Evolutionary conservation across 1,140 invertebrate genomes (phyloP), one percentile per base, ranked within the genome.

Genomic region (Camponotus vicinus): DNA sequence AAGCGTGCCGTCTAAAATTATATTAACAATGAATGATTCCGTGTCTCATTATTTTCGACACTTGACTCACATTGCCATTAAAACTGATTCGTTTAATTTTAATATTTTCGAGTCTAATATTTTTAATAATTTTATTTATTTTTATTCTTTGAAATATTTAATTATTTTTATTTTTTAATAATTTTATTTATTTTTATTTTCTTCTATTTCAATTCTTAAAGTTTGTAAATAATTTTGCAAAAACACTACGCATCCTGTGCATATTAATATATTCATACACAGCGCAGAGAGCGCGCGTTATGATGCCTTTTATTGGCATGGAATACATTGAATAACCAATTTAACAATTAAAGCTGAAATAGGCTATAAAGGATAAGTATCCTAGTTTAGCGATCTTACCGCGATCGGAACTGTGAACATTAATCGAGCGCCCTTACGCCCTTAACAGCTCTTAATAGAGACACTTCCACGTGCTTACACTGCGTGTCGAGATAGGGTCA

Each of bases 361-460:
- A 55, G 49, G 64, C 77, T 34, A 69, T 42, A 69, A 42, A 37
- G 34, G 42, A 67, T 79, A 80, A 69, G 64, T 52, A 55, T 49
- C 42, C 63, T 52, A 67, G 63, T 69, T 67, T 69, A 55, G 64
- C 15, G 77, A 80, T 69, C 34, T 70, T 69, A 67, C 32, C 34
- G 45, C 45, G 34, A 40, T 70, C 64, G 45, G 32, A 27, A 27
- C 40, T n/a, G 64, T 2, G 21, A 18, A 52, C 69, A 70, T 71
- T 71, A 70, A 73, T 82, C 69, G 67, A 59, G 34, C 37, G 64
- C 69, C 78, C 59, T 85, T 85, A 86, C 63, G 34, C 73, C 55
- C 75, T 67, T 76, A 86, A 88, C 76, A 78, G 63, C 77, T 57
- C 49, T 83, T 89, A 83, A 89, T 71, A 78, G 59, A 80, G 64